Evolutionary conservation across 1,140 invertebrate genomes (phyloP), one percentile per base, ranked within the genome.

Genomic region (Drosophila subpulchrella): DNA sequence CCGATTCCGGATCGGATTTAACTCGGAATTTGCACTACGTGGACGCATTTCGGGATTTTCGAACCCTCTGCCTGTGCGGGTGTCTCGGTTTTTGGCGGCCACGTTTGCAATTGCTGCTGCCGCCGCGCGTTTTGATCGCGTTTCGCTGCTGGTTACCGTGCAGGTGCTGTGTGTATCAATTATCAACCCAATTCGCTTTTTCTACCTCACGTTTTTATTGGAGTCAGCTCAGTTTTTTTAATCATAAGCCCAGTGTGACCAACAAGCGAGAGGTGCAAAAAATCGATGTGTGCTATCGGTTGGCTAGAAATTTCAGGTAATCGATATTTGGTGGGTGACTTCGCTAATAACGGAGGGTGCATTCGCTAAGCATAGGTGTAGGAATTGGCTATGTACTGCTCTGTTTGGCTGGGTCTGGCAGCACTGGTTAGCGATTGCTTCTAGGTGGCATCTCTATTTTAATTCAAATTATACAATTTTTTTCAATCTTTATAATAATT

Each of bases 21-120:
- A 65, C 24, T 81, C 71, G 62, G 75, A 88, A 67, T 88, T 88
- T 88, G 83, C 83, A 88, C 83, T 88, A 88, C 83, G 83, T 88
- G 83, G 83, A 88, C 83, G 80, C 75, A 70, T 70, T 57, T 68
- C 15, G 34, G 63, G 42, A 24, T 60, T 63, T 63, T 12, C 17
- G 44, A 20, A 42, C 44, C 50, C 27, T 30, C 24, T 32, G 17
- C 17, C 3, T 27, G 1, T 24, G 32, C 30, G 47, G 47, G 47
- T 15, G 20, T 12, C n/a, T 20, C 38, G 38, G 0, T 1, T 30
- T n/a, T n/a, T n/a, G n/a, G 10, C 10, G 30, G n/a, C 1, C 1
- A 32, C 44, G 24, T 30, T 12, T 17, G 13, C 46, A 50, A 34
- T 42, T 53, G 62, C 57, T 47, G 50, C 44, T 38, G 27, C 20